Evolutionary conservation across 2,888 invertebrate genomes (phyloP).

Genomic region (Sesamia inferens): DNA sequence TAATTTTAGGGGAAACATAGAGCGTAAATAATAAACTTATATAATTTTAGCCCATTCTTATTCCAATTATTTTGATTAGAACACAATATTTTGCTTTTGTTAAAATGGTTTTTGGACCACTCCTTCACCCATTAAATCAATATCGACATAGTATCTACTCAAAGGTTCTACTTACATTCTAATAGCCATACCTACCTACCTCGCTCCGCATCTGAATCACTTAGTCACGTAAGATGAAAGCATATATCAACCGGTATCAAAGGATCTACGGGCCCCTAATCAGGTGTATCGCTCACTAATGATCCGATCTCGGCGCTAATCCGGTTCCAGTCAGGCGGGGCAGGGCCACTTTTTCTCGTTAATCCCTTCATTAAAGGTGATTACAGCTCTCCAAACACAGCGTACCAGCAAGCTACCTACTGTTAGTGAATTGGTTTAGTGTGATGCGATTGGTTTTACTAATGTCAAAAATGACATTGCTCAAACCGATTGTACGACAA

Average conservation of each 20-base stretch:
- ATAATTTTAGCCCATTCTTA: background rate
- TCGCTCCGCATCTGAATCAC: conserved; percentile 55
- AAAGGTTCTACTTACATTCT: conserved; percentile 29
- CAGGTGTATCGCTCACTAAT: conserved; percentile 87
- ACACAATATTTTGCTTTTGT: background rate
- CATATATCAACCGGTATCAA: conserved; percentile 78
- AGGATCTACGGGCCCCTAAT: conserved; percentile 76
- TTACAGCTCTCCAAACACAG: conserved; percentile 75
- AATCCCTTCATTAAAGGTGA: conserved; percentile 85
- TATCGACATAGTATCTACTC: background rate
- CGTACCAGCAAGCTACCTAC: conserved; percentile 32
- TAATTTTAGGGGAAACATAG: background rate
- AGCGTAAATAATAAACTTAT: background rate
- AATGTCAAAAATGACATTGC: background rate
- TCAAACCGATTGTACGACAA: background rate
- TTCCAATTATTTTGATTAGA: background rate
- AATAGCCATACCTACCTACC: conserved; percentile 27
- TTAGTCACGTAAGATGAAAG: conserved; percentile 72
- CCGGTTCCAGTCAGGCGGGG: conserved; percentile 78
- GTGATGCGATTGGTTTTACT: conserved; percentile 15
- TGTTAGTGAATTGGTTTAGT: conserved; percentile 27
- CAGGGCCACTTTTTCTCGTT: conserved; percentile 84
- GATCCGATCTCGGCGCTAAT: conserved; percentile 83
- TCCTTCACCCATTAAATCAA: background rate
- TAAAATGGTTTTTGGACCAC: no score